phyloP scores from a whole-genome alignment of 2,888 invertebrate species.

The Anagyrus pseudococci region DNA sequence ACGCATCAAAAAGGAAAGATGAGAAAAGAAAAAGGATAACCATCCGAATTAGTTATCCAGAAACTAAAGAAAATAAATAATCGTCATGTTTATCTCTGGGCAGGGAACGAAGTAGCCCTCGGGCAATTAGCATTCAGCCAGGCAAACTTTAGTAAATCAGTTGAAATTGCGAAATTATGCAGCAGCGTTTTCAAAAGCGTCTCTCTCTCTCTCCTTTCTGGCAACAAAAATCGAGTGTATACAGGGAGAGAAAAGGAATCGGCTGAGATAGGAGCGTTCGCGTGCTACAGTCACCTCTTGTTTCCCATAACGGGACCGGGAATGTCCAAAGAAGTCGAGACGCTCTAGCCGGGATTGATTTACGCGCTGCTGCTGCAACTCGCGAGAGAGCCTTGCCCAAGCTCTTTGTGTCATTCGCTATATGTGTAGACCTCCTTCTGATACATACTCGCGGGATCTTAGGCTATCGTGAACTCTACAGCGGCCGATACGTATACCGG shows the following conservation, averaged over 20 bases:
- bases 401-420: neutral
- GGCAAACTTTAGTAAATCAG: slow-evolving; percentile 20
- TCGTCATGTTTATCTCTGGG: too few species aligned
- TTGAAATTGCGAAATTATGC: slow-evolving; percentile 32
- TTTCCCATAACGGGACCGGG: slow-evolving; percentile 29
- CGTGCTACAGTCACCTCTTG: slow-evolving; percentile 7
- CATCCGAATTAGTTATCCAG: neutral
- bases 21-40: neutral
- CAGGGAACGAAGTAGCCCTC: too few species aligned
- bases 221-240: neutral
- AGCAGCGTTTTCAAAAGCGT: neutral
- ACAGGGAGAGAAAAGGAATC: neutral
- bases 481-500: too few species aligned
- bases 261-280: slow-evolving; percentile 6
- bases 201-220: slow-evolving; percentile 7
- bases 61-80: too few species aligned
- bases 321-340: slow-evolving; percentile 3
- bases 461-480: too few species aligned
- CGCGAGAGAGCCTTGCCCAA: neutral
- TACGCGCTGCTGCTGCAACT: slow-evolving; percentile 13
- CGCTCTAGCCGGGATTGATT: slow-evolving; percentile 20
- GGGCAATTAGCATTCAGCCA: slow-evolving; percentile 50
- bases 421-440: neutral
- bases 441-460: neutral
- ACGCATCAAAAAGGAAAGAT: too few species aligned